phyloP scores from a whole-genome alignment of 2,888 invertebrate genomes.

The Cantharis lateralis region DNA sequence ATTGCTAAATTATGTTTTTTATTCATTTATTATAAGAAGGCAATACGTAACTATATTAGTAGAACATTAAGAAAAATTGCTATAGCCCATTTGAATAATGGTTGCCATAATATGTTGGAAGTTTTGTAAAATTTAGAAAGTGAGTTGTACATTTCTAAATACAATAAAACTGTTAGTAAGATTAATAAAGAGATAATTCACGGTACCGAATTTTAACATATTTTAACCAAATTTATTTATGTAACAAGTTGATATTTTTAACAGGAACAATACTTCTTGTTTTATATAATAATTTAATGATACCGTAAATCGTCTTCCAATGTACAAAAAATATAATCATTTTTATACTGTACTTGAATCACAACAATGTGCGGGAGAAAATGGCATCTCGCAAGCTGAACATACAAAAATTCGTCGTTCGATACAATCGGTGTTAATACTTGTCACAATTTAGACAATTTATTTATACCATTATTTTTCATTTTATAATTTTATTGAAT shows the following conservation, averaged over 20 bases:
- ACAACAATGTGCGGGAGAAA: slow-evolving; percentile 32
- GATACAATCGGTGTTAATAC: slow-evolving; percentile 20
- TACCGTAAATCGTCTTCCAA: slow-evolving; percentile 26
- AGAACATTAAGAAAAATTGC: slow-evolving; percentile 46
- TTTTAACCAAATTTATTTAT: neutral
- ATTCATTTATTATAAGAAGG: slow-evolving; percentile 42
- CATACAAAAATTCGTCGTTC: slow-evolving; percentile 25
- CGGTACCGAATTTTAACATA: neutral
- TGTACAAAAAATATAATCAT: slow-evolving; percentile 24
- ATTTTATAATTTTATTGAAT: neutral
- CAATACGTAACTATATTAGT: slow-evolving; percentile 48
- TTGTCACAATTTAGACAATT: slow-evolving; percentile 2
- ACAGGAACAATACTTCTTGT: slow-evolving; percentile 1
- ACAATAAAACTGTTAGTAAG: neutral
- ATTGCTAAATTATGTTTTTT: slow-evolving; percentile 42
- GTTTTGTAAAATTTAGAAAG: neutral
- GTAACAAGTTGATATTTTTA: neutral
- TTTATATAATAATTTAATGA: neutral
- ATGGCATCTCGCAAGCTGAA: slow-evolving; percentile 28
- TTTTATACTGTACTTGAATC: slow-evolving; percentile 23
- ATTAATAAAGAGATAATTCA: neutral
- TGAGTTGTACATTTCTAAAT: neutral
- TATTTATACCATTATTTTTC: neutral
- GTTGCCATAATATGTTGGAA: neutral
- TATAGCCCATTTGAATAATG: slow-evolving; percentile 10